Evolutionary conservation across 1,140 invertebrate species (phyloP).

Genomic region (Drosophila nannoptera): DNA sequence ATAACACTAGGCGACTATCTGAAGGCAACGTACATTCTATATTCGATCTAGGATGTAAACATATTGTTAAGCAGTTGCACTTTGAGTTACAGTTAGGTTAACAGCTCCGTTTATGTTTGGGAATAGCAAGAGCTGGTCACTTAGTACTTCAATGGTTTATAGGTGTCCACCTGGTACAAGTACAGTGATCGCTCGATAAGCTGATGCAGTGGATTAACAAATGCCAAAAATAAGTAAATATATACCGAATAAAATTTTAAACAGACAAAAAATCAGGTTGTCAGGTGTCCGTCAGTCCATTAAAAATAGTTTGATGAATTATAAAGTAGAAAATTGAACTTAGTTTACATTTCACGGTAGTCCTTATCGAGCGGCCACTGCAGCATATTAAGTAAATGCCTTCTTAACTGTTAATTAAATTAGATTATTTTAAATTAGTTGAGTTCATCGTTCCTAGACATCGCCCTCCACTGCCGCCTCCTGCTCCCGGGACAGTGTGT

Average conservation of each 20-base stretch:
- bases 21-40: slow-evolving; percentile 38
- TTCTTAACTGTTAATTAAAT: slow-evolving; percentile 30
- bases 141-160: slow-evolving; percentile 2
- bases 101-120: slow-evolving; percentile 10
- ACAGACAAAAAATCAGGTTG: no score
- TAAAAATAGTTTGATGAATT: no score
- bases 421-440: neutral
- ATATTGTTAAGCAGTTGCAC: slow-evolving; percentile 53
- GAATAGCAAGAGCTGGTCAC: neutral
- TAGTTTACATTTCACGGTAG: neutral
- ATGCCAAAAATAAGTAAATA: neutral
- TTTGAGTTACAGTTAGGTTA: slow-evolving; percentile 37
- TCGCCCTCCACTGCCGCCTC: slow-evolving; percentile 6
- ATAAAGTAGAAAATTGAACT: neutral
- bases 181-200: slow-evolving; percentile 4
- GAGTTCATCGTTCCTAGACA: slow-evolving; percentile 23
- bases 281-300: no score
- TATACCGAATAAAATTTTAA: neutral
- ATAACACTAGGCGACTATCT: slow-evolving; percentile 26
- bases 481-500: slow-evolving; percentile 52
- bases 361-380: neutral
- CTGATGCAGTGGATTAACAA: neutral
- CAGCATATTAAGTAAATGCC: slow-evolving; percentile 38
- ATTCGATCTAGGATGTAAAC: slow-evolving; percentile 26
- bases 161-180: neutral